Percentiles rank a stretch among this genome's conserved stretches.
Conservation (phyloP, 1,140 invertebrate genomes). For the Dreissena rostriformis region DNA sequence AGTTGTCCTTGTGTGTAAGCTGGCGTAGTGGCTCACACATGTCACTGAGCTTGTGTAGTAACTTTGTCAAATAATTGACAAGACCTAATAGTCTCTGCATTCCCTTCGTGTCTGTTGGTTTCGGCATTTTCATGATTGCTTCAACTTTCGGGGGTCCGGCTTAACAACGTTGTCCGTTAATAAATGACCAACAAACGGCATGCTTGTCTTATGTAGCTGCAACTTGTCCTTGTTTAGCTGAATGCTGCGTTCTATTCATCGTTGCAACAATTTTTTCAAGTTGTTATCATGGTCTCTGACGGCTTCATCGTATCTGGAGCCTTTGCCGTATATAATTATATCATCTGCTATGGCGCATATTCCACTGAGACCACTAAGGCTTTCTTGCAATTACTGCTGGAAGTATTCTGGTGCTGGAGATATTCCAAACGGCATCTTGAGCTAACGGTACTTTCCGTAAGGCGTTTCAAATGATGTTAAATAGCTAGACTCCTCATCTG, state of each 20-base stretch:
- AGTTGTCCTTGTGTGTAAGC: constrained; percentile 22
- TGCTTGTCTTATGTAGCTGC: constrained; percentile 50
- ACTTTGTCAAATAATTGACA: constrained; percentile 63
- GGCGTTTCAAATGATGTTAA: constrained; percentile 71
- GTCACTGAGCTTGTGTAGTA: constrained; percentile 44
- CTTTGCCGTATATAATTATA: constrained; percentile 71
- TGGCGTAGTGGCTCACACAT: constrained; percentile 22
- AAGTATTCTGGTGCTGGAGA: constrained; percentile 70
- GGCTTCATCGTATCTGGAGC: constrained; percentile 66
- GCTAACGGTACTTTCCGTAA: constrained; percentile 61
- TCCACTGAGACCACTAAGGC: constrained; percentile 73
- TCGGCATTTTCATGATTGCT: constrained; percentile 75
- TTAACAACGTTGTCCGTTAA: constrained; percentile 9
- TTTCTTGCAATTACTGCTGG: constrained; percentile 67
- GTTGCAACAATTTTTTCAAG: constrained; percentile 11
- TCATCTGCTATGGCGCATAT: constrained; percentile 78
- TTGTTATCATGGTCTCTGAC: constrained; percentile 52
- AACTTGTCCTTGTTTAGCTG: constrained; percentile 79
- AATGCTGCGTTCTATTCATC: constrained; percentile 66
- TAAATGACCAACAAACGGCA: constrained; percentile 57
- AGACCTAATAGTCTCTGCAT: constrained; percentile 65
- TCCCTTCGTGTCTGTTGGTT: constrained; percentile 53
- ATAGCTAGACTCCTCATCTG: constrained; percentile 64
- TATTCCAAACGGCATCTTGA: constrained; percentile 54
- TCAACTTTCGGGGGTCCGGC: constrained; percentile 72